phyloP scores from a whole-genome alignment of 2,888 invertebrate genomes.

The Ashinkailepas kermadecensis region DNA sequence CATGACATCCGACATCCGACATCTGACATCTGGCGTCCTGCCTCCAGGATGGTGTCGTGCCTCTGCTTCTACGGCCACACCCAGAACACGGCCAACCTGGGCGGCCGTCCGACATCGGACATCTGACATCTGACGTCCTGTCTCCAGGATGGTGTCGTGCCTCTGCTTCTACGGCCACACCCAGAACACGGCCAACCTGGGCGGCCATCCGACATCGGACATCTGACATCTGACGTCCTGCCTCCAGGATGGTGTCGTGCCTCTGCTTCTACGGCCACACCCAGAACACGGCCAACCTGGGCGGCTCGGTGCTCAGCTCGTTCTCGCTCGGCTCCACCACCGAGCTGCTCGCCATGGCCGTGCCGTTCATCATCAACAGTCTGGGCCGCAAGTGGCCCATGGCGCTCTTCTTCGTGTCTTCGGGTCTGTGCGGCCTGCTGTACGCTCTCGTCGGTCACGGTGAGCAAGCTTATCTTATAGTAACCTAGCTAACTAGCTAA shows the following conservation, averaged over 20 bases:
- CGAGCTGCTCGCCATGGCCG: slow-evolving; percentile 32
- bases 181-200: slow-evolving; percentile 34
- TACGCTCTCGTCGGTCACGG: slow-evolving; percentile 30
- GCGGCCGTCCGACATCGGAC: too few relatives aligned
- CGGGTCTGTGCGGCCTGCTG: slow-evolving; percentile 29
- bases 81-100: slow-evolving; percentile 34
- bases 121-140: too few relatives aligned
- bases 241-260: slow-evolving; percentile 32
- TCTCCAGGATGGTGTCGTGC: slow-evolving; percentile 33
- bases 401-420: slow-evolving; percentile 26
- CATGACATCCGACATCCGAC: too few relatives aligned
- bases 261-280: slow-evolving; percentile 35
- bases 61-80: slow-evolving; percentile 35
- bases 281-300: slow-evolving; percentile 34
- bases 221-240: too few relatives aligned
- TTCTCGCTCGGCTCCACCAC: slow-evolving; percentile 32
- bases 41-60: slow-evolving; percentile 33
- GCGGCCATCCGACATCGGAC: too few relatives aligned
- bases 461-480: background rate
- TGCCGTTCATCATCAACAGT: slow-evolving; percentile 32
- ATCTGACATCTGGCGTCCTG: too few relatives aligned
- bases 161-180: slow-evolving; percentile 35
- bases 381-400: slow-evolving; percentile 31
- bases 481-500: too few relatives aligned
- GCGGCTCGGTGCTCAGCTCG: slow-evolving; percentile 28